A percentile compares a stretch with the other conserved stretches of the same genome.
phyloP scores from a whole-genome alignment of 1,140 invertebrate species.

The Maconellicoccus hirsutus region DNA sequence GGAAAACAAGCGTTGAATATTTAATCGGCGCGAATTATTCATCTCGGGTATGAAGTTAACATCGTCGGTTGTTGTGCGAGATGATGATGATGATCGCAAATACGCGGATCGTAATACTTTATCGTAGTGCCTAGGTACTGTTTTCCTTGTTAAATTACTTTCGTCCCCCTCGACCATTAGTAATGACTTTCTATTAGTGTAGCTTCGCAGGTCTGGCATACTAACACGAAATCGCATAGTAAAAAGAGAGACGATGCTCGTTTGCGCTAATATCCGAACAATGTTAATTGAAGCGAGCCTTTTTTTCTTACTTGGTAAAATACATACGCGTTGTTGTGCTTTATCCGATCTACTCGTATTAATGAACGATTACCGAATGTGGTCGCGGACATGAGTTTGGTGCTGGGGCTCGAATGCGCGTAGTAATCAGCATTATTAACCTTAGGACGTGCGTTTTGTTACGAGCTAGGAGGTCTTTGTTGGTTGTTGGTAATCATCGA shows the following conservation, averaged over 20 bases:
- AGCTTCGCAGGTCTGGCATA: not conserved
- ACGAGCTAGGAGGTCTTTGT: too few relatives aligned
- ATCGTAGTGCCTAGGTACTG: not conserved
- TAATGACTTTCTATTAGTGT: slow-evolving; percentile 18
- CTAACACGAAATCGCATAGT: slow-evolving; percentile 13
- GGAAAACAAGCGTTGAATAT: slow-evolving; percentile 1
- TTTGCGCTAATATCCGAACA: not conserved
- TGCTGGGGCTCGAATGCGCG: too few relatives aligned
- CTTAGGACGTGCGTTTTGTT: too few relatives aligned
- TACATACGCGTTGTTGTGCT: not conserved
- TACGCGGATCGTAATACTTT: slow-evolving; percentile 6
- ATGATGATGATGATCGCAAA: not conserved
- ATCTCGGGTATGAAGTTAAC: not conserved
- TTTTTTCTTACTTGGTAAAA: not conserved
- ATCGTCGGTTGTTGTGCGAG: not conserved
- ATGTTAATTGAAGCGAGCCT: not conserved
- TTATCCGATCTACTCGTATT: too few relatives aligned
- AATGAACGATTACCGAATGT: too few relatives aligned
- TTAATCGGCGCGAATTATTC: slow-evolving; percentile 2
- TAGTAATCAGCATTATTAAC: too few relatives aligned
- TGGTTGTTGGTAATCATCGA: too few relatives aligned
- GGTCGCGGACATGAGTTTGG: too few relatives aligned
- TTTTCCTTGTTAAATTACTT: slow-evolving; percentile 16
- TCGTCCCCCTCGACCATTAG: slow-evolving; percentile 12
- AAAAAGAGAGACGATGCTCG: not conserved